Evolutionary conservation across 2,888 invertebrate species (phyloP), one percentile per base, ranked within the genome.

Genomic region (Priocnemis perturbator): DNA sequence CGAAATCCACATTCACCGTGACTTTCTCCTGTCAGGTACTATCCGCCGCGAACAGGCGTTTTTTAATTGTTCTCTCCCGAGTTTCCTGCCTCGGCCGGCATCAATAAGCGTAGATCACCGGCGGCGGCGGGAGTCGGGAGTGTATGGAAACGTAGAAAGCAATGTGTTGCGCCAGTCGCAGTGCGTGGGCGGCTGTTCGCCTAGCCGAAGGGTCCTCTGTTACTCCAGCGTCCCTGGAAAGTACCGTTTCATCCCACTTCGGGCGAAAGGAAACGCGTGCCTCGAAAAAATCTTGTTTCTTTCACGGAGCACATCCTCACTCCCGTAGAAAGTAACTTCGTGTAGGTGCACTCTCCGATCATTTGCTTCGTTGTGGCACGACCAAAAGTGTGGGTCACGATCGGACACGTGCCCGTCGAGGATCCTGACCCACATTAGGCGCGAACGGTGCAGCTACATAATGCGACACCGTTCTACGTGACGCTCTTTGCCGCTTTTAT

Each of bases 241-340:
- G 83, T 82, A 81, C 80, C 82, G 83, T 82, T 82, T 67, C 65
- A 69, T 60, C 69, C 67, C 37, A 76, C 74, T 60, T 26, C 3
- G 0, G 60, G 11, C n/a, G 37, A 53, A 59, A 60, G 74, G 71
- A 69, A 37, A 37, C 45, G 53, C 37, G 26, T 37, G 60, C 55
- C 71, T 72, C 69, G 74, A 65, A 66, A 66, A 70, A 69, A 77
- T 72, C 74, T 53, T 53, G 50, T 30, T 67, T 26, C 26, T 56
- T 57, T 30, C 37, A 37, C 19, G 50, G 19, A 3, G 15, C 37
- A 1, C 37, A 3, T 37, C 37, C 37, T 37, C 37, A 11, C 37
- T 11, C 11, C 11, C 37, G 7, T 37, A 37, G 37, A 37, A 37
- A 37, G 58, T 53, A 21, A 57, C 50, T 56, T 17, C 60, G 64